Evolutionary conservation across 2,113 vertebrate genomes (phyloP), one percentile per base, ranked within the genome.

Genomic region (Myiagra hebetior): DNA sequence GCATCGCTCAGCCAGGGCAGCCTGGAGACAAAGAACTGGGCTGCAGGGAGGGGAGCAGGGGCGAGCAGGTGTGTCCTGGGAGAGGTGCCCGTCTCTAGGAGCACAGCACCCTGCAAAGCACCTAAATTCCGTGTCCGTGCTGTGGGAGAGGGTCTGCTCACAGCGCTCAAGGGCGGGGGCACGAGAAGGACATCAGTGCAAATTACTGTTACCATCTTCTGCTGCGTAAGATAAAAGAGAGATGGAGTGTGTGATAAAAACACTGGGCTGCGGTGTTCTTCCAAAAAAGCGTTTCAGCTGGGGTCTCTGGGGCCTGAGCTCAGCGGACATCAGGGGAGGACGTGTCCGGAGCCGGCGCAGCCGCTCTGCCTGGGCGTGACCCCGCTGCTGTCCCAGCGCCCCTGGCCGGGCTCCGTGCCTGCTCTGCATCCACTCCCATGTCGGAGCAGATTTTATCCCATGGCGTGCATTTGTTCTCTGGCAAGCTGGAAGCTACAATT

Each of bases 401-500:
- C 44, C 72, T 24, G 55, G 19, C 52, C 8, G 0, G 4, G 8
- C 73, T 44, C 80, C 6, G 33, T 12, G 76, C 47, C 69, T 27
- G 62, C 81, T 57, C 85, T 42, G 78, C 20, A 21, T 14, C 57
- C 42, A 1, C 30, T 83, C 79, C 68, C 60, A 1, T 3, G 3
- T 3, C 46, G 41, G 74, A 91, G 70, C 33, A 47, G 72, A n/a
- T 86, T 89, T 75, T 86, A 79, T 92, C 83, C 82, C 6, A 0
- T 27, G 62, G 41, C 46, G 44, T 70, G 23, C 94, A 91, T 96
- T 91, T 96, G 85, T 78, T 95, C 85, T 70, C 89, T 76, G 86
- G 93, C 88, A 92, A 92, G 79, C 88, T 95, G 86, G 77, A 89
- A 95, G 96, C 88, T 94, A 59, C 80, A 50, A 96, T 97, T 96